phyloP scores from a whole-genome alignment of 1,140 invertebrate genomes.

The Bombus turneri region DNA sequence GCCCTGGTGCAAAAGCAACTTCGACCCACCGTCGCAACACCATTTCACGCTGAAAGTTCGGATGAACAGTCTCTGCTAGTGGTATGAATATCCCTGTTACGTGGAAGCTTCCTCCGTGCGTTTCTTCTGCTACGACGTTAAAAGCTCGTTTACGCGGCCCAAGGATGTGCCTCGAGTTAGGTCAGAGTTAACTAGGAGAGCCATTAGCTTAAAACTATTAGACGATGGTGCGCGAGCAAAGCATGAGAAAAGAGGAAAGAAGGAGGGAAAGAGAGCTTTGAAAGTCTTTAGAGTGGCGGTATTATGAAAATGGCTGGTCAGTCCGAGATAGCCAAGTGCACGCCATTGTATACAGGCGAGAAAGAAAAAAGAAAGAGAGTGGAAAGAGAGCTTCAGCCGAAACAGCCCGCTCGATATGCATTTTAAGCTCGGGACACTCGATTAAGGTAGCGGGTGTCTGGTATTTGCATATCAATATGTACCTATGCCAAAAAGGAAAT shows the following conservation, averaged over 20 bases:
- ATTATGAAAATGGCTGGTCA: conserved; percentile 68
- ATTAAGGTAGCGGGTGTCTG: conserved; percentile 72
- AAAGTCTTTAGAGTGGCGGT: conserved; percentile 62
- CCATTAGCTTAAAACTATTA: conserved; percentile 75
- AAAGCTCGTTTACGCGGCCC: conserved; percentile 72
- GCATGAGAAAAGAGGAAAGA: conserved; percentile 10
- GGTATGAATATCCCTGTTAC: conserved; percentile 29
- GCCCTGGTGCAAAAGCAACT: not conserved
- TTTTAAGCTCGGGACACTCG: conserved; percentile 72
- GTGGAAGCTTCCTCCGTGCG: conserved; percentile 7
- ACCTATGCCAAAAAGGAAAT: conserved; percentile 53
- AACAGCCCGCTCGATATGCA: conserved; percentile 50
- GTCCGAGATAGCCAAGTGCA: conserved; percentile 19
- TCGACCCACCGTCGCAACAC: not conserved
- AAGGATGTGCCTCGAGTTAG: conserved; percentile 56
- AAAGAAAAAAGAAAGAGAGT: no score
- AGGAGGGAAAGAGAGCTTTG: conserved; percentile 51
- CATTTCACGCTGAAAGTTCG: conserved; percentile 20
- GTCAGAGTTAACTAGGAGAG: conserved; percentile 62
- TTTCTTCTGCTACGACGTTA: conserved; percentile 61
- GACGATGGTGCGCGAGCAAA: conserved; percentile 40
- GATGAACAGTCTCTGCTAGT: not conserved
- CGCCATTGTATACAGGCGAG: not conserved
- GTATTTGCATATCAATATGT: conserved; percentile 77
- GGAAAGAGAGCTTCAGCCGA: conserved; percentile 12